Conservation (phyloP, 1,140 invertebrate species). For the Telenomus remus region DNA sequence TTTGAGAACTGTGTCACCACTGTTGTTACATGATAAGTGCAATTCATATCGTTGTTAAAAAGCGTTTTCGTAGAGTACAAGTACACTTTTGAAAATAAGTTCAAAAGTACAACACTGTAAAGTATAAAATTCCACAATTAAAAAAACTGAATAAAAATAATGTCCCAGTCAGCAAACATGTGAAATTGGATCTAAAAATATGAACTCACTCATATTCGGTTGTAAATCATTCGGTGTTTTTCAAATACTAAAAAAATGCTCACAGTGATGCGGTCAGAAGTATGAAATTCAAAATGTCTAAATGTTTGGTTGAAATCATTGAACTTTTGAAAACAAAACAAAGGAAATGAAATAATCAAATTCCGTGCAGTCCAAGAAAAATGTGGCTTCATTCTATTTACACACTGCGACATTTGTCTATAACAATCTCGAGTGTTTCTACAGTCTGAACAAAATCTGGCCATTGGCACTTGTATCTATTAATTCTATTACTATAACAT, state of each 20-base stretch:
- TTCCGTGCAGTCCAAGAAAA: neutral
- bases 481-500: neutral
- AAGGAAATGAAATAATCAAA: too few species aligned
- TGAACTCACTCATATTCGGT: too few species aligned
- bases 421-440: neutral
- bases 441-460: neutral
- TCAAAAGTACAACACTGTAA: neutral
- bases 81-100: neutral
- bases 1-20: neutral
- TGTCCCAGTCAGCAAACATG: too few species aligned
- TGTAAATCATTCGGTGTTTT: too few species aligned
- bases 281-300: too few species aligned
- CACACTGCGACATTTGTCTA: neutral
- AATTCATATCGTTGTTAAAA: neutral
- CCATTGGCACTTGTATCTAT: neutral
- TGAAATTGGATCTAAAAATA: too few species aligned
- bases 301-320: too few species aligned
- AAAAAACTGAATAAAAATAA: neutral
- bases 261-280: too few species aligned
- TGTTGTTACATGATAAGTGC: neutral
- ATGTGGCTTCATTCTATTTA: neutral
- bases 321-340: too few species aligned
- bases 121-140: neutral
- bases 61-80: neutral
- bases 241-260: too few species aligned